Evolutionary conservation across 1,140 invertebrate species (phyloP).

Genomic region (Arion vulgaris): DNA sequence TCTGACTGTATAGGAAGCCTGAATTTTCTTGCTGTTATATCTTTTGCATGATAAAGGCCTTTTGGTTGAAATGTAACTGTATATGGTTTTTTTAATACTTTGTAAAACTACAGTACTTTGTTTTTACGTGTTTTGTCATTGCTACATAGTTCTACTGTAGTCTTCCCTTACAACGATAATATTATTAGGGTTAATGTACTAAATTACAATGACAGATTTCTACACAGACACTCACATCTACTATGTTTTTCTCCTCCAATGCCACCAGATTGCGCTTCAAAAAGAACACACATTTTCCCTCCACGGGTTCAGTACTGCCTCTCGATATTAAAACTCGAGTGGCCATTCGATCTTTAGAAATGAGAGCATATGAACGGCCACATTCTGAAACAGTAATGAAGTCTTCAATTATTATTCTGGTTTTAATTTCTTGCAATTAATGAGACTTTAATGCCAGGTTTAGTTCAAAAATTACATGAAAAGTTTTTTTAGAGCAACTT

Average conservation of each 20-base stretch:
- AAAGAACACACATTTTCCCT: slow-evolving; percentile 32
- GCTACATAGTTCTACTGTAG: no score
- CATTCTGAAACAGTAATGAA: slow-evolving; percentile 26
- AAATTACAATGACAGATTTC: no score
- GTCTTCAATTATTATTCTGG: background rate
- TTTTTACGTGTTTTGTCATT: no score
- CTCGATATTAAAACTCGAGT: slow-evolving; percentile 3
- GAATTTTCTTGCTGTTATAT: no score
- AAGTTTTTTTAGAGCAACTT: background rate
- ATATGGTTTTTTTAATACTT: no score
- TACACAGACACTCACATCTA: background rate
- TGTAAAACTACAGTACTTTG: no score
- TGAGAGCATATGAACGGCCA: slow-evolving; percentile 18
- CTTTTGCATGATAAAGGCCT: no score
- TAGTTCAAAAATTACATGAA: background rate
- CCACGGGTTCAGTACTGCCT: background rate
- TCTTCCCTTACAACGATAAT: no score
- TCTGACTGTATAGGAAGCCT: no score
- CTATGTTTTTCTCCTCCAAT: slow-evolving; percentile 30
- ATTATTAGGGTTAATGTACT: no score
- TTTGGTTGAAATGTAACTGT: no score
- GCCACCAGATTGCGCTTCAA: background rate
- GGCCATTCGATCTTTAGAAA: background rate
- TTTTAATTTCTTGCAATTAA: no score
- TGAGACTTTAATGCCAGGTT: background rate